phyloP scores from a whole-genome alignment of 2,888 invertebrate species.

The Cryptocheilus praepositus region DNA sequence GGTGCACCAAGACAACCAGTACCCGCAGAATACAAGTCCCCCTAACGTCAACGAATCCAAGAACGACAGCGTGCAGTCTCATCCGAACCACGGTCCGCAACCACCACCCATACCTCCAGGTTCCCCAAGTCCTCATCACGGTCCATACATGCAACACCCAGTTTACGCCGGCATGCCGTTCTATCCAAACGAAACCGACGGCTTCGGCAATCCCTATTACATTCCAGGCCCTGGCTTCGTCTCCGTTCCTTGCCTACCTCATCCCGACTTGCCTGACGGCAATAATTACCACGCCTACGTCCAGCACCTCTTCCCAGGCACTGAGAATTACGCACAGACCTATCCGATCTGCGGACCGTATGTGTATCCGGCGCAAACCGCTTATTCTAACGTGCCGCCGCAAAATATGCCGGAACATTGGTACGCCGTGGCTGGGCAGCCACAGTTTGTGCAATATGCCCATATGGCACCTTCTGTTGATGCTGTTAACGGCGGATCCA shows the following conservation, averaged over 20 bases:
- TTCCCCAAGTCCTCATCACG: constrained; percentile 45
- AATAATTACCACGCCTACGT: constrained; percentile 43
- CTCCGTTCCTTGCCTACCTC: constrained; percentile 55
- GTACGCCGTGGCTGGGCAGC: constrained; percentile 59
- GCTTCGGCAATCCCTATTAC: constrained; percentile 48
- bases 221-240: constrained; percentile 48
- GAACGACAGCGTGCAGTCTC: constrained; percentile 21
- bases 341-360: constrained; percentile 57
- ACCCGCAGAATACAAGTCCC: constrained; percentile 20
- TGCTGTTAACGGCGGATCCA: constrained; percentile 20
- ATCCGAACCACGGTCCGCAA: constrained; percentile 24
- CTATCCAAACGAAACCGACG: constrained; percentile 54
- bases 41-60: constrained; percentile 30
- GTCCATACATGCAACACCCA: constrained; percentile 51
- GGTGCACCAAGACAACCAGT: constrained; percentile 12
- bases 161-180: constrained; percentile 54
- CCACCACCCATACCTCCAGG: constrained; percentile 23
- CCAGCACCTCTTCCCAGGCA: constrained; percentile 42
- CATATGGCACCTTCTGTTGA: constrained; percentile 22
- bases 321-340: constrained; percentile 48
- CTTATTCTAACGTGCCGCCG: constrained; percentile 35
- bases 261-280: constrained; percentile 52
- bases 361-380: constrained; percentile 55
- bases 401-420: constrained; percentile 60
- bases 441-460: constrained; percentile 53